These are phyloP conservation scores for Synanthedon formicaeformis DNA, from an alignment of 2,888 invertebrate species.

Conservation along the genomic window DNA sequence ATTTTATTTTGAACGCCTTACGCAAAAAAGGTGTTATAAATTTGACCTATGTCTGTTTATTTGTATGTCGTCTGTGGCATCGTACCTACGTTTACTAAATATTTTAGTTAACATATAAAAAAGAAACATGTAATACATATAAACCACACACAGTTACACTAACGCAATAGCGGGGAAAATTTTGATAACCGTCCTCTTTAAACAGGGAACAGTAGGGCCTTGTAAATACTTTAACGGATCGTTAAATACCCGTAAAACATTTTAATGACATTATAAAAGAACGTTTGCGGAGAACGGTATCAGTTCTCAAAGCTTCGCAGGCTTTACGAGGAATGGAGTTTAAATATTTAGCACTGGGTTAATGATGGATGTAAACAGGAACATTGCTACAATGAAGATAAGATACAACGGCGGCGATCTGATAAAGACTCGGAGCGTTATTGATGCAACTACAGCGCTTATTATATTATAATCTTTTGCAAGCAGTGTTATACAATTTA, in stretches of 20 bases:
- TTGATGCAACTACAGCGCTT: too few relatives aligned
- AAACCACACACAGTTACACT: neutral
- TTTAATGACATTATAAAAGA: conserved; percentile 55
- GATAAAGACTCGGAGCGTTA: too few relatives aligned
- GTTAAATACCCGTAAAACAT: conserved; percentile 52
- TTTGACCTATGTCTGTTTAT: too few relatives aligned
- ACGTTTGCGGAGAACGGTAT: conserved; percentile 18
- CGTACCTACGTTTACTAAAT: neutral
- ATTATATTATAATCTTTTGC: too few relatives aligned
- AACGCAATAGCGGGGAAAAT: conserved; percentile 16
- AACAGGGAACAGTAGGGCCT: conserved; percentile 38
- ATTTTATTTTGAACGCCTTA: too few relatives aligned
- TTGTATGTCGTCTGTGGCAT: too few relatives aligned
- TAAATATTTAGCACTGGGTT: neutral
- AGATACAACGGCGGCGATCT: too few relatives aligned
- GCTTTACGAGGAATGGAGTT: neutral
- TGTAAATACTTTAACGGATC: conserved; percentile 48
- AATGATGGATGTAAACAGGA: neutral
- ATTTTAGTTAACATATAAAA: neutral
- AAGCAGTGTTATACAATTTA: too few relatives aligned
- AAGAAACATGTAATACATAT: neutral
- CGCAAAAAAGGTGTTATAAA: too few relatives aligned
- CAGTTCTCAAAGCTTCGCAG: conserved; percentile 8
- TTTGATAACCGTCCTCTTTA: conserved; percentile 16
- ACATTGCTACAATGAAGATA: neutral